Conservation (phyloP, 1,140 invertebrate genomes). For the Colletes latitarsis region DNA sequence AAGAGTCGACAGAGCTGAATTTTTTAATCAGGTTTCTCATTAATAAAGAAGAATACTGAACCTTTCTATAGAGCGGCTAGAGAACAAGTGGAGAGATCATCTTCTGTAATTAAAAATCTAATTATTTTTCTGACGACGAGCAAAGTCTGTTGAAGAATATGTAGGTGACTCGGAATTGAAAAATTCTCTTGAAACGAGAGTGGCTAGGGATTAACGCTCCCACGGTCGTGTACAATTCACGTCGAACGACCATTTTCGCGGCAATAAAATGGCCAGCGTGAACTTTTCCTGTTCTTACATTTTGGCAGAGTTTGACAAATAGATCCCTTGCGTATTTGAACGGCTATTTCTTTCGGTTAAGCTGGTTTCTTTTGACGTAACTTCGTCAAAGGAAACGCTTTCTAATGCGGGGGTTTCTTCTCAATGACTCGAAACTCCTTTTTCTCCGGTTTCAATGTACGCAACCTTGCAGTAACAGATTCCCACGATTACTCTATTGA, state of each 20-base stretch:
- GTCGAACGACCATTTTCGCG: not conserved
- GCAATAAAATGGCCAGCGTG: not conserved
- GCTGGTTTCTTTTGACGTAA: no score
- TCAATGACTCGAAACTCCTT: not conserved
- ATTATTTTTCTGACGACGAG: constrained; percentile 37
- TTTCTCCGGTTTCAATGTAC: not conserved
- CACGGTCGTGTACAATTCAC: not conserved
- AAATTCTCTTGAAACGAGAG: not conserved
- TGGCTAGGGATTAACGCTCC: not conserved
- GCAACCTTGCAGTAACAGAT: not conserved
- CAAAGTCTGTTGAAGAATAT: constrained; percentile 6
- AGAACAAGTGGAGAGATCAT: constrained; percentile 25
- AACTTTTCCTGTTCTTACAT: not conserved
- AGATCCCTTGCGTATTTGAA: no score
- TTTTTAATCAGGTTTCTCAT: constrained; percentile 48
- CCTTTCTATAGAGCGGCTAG: not conserved
- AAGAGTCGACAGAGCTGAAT: constrained; percentile 12
- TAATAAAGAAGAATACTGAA: constrained; percentile 29
- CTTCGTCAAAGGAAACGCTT: not conserved
- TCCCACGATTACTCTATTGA: constrained; percentile 10
- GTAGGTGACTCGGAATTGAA: not conserved
- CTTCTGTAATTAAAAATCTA: constrained; percentile 51
- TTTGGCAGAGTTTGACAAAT: not conserved
- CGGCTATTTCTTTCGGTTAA: not conserved
- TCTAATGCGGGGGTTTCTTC: not conserved